Conservation (phyloP, 2,888 invertebrate species). For the Caenorhabditis wallacei region DNA sequence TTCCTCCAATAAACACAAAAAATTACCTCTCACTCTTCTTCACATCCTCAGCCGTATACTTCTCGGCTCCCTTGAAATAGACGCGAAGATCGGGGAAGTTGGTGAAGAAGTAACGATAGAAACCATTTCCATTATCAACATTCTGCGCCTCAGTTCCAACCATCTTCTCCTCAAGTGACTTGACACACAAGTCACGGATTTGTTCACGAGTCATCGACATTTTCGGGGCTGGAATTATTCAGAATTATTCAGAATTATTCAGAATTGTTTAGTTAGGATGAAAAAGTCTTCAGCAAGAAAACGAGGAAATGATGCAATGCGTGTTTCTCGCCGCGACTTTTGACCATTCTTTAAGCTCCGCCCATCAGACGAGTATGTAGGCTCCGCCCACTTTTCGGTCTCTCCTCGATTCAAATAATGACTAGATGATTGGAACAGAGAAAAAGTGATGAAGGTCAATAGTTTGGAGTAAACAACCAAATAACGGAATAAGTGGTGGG, state of each 20-base stretch:
- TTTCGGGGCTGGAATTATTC: not conserved
- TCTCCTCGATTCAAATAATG: no score
- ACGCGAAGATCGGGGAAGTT: constrained; percentile 77
- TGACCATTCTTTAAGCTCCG: constrained; percentile 38
- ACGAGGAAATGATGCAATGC: constrained; percentile 3
- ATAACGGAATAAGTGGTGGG: not conserved
- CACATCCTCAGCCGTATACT: constrained; percentile 76
- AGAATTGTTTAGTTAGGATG: no score
- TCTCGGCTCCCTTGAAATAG: constrained; percentile 79
- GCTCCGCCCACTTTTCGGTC: constrained; percentile 36
- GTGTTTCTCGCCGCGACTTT: constrained; percentile 25
- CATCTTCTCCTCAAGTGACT: constrained; percentile 68
- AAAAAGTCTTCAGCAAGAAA: not conserved
- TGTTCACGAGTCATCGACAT: constrained; percentile 67
- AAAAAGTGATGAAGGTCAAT: constrained; percentile 4
- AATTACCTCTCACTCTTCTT: constrained; percentile 74
- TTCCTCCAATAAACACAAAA: not conserved
- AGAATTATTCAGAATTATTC: not conserved
- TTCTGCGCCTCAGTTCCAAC: constrained; percentile 72
- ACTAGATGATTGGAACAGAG: no score
- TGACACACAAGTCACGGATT: constrained; percentile 66
- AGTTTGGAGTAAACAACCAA: not conserved
- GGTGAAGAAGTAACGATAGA: constrained; percentile 80
- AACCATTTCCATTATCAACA: constrained; percentile 76
- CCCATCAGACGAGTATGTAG: not conserved